These are phyloP conservation scores for Tiaroga cobitis DNA, from an alignment of 2,797 vertebrate species.

Conservation along the genomic window DNA sequence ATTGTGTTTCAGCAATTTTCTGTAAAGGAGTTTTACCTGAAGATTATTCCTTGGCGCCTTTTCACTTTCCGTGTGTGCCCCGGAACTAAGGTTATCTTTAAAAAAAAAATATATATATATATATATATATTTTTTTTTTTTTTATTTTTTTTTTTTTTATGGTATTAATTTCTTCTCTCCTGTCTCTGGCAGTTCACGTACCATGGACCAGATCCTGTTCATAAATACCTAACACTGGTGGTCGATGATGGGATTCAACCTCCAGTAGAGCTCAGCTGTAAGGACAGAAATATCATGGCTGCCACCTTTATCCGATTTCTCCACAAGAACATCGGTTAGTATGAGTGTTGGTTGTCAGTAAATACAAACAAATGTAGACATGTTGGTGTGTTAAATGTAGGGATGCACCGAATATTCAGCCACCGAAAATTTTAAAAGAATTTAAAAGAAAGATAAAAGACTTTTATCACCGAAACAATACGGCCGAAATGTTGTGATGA, in stretches of 20 bases:
- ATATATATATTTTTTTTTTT: neutral
- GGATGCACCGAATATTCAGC: too few species aligned
- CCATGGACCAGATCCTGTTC: slow-evolving; percentile 92
- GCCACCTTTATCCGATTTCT: slow-evolving; percentile 98
- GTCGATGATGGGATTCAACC: slow-evolving; percentile 98
- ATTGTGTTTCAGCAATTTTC: slow-evolving; percentile 90
- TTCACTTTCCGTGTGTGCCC: slow-evolving; percentile 98
- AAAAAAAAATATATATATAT: too few species aligned
- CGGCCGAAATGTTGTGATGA: too few species aligned
- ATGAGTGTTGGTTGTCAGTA: neutral
- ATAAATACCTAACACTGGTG: slow-evolving; percentile 93
- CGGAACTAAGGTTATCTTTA: slow-evolving; percentile 90
- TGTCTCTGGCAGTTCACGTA: slow-evolving; percentile 88
- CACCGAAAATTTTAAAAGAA: too few species aligned
- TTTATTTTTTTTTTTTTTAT: neutral
- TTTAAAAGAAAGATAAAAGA: too few species aligned
- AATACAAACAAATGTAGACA: neutral
- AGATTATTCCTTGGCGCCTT: slow-evolving; percentile 99
- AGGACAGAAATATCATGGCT: slow-evolving; percentile 98
- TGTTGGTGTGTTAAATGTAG: neutral
- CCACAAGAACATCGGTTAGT: slow-evolving; percentile 97
- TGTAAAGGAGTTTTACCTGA: slow-evolving; percentile 98
- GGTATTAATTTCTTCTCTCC: neutral
- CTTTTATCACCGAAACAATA: too few species aligned
- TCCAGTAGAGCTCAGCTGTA: slow-evolving; percentile 97